A percentile compares a stretch with the other conserved stretches of the same genome.
These are phyloP conservation scores for Stenoptilia bipunctidactyla DNA, from an alignment of 2,888 invertebrate genomes.

Conservation along the genomic window DNA sequence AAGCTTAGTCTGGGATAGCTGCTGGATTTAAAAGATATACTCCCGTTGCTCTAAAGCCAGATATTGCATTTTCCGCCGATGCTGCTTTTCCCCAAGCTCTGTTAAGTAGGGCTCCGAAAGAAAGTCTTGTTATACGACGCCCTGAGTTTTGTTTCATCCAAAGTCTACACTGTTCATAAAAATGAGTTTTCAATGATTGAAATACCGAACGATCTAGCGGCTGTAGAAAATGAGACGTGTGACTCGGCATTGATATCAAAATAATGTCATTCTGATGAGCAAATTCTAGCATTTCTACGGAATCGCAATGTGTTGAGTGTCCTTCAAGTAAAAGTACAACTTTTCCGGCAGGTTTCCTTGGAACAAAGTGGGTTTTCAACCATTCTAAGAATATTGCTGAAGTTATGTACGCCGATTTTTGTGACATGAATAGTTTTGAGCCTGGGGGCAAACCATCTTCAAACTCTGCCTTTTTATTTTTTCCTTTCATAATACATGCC, in stretches of 20 bases:
- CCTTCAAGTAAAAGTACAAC: slow-evolving; percentile 3
- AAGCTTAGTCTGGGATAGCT: slow-evolving; percentile 16
- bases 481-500: slow-evolving; percentile 2
- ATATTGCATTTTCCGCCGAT: slow-evolving; percentile 16
- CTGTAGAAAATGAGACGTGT: slow-evolving; percentile 13
- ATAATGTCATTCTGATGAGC: slow-evolving; percentile 6
- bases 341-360: slow-evolving; percentile 2
- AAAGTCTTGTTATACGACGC: slow-evolving; percentile 7
- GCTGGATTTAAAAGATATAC: slow-evolving; percentile 20
- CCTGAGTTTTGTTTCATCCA: slow-evolving; percentile 2
- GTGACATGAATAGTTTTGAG: neutral
- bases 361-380: slow-evolving; percentile 1
- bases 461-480: slow-evolving; percentile 13
- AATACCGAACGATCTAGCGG: slow-evolving; percentile 10
- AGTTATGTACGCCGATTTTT: slow-evolving; percentile 2
- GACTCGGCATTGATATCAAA: slow-evolving; percentile 15
- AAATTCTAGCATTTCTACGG: neutral
- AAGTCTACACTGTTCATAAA: slow-evolving; percentile 3
- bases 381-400: slow-evolving; percentile 2
- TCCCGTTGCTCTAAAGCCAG: slow-evolving; percentile 20
- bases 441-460: slow-evolving; percentile 11
- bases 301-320: slow-evolving; percentile 1
- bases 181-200: slow-evolving; percentile 7
- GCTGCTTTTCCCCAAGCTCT: slow-evolving; percentile 17
- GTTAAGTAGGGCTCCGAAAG: slow-evolving; percentile 13